Base-by-base conservation (phyloP, 2,797 vertebrate species). In the Coracias cyanogaster region DNA sequence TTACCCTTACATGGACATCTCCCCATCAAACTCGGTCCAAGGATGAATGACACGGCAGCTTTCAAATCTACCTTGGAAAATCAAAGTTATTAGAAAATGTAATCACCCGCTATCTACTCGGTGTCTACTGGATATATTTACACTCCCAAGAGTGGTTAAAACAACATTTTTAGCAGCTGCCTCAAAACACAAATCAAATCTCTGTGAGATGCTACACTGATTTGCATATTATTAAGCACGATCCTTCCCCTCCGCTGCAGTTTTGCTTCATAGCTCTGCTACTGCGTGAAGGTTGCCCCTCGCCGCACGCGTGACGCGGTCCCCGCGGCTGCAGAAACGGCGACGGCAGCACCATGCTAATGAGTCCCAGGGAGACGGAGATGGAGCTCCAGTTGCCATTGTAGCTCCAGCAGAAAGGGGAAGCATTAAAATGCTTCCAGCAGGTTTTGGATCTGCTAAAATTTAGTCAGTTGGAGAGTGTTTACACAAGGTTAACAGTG, bases 291-390 rank as follows among this genome's bases (percentile, higher is more conserved):
- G 90, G 71, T 73, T 89, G 83, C 82, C 91, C 60, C 69, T 28
- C 51, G 74, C 35, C 21, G 71, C 93, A 93, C 55, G 51, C 55
- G 93, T 86, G 92, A 9, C 74, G 9, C 87, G 10, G 25, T 84
- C 73, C 94, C 76, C 10, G 55, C 43, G 92, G 93, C 88, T 46
- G 35, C 83, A 45, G 76, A 9, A 33, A 24, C n/a, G 28, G 24
- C 24, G 4, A 55, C 15, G 49, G 14, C 21, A 1, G 35, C 12
- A 22, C 94, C 86, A 71, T 28, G 61, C 48, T 98, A 98, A 98
- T 94, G 97, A 98, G 97, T 96, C 97, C 97, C 98, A 74, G 45
- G 33, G 97, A 98, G 97, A 97, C 91, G 3, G 74, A 2, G 1
- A 10, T 1, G 9, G 21, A 86, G 95, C 91, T 54, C 15, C 64